Conservation (phyloP, 2,797 vertebrate species). For the Odontamblyopus lacepedii region DNA sequence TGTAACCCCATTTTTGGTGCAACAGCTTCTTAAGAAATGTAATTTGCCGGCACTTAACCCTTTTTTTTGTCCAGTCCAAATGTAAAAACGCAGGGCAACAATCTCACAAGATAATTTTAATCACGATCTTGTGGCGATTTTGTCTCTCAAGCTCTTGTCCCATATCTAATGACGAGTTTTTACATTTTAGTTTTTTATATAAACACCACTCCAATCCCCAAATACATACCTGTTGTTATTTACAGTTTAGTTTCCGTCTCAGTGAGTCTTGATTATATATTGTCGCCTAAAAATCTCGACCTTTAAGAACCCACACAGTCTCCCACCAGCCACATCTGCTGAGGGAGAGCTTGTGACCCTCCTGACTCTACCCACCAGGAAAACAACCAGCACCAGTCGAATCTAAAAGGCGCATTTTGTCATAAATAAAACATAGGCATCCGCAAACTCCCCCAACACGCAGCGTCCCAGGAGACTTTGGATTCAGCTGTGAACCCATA, state of each 20-base stretch:
- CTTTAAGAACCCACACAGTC: conserved; percentile 61
- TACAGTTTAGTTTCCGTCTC: conserved; percentile 28
- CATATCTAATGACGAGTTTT: too few relatives aligned
- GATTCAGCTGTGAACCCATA: conserved; percentile 74
- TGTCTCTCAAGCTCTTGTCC: too few relatives aligned
- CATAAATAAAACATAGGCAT: conserved; percentile 81
- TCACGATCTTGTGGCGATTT: too few relatives aligned
- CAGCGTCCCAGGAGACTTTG: conserved; percentile 63
- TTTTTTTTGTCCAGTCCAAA: too few relatives aligned
- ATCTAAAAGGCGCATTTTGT: conserved; percentile 74
- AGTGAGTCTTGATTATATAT: conserved; percentile 46
- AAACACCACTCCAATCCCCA: background rate
- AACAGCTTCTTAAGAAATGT: too few relatives aligned
- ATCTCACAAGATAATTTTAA: too few relatives aligned
- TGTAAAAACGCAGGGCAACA: too few relatives aligned
- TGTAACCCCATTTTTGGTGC: too few relatives aligned
- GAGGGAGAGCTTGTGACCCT: conserved; percentile 58
- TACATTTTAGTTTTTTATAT: background rate
- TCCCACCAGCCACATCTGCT: conserved; percentile 71
- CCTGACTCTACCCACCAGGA: conserved; percentile 58
- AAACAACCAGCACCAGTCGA: conserved; percentile 62
- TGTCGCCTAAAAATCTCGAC: conserved; percentile 60
- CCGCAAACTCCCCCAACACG: conserved; percentile 68
- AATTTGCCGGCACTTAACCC: too few relatives aligned
- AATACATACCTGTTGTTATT: background rate